phyloP scores from a whole-genome alignment of 2,797 vertebrate species.

The Monodelphis domestica region DNA sequence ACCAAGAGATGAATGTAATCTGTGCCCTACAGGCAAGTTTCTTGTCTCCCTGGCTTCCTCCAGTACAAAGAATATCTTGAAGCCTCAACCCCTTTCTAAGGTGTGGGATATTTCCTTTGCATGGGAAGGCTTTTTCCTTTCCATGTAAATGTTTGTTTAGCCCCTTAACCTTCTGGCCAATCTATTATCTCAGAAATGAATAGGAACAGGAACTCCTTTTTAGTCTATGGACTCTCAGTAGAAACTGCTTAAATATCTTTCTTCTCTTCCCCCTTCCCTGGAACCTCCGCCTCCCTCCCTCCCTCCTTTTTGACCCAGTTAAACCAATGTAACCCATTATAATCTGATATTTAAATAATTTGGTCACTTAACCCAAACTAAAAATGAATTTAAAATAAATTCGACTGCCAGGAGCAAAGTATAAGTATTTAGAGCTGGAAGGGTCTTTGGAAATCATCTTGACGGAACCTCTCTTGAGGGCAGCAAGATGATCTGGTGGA shows the following conservation, averaged over 20 bases:
- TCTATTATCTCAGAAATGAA: too few species aligned
- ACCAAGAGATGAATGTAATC: not conserved
- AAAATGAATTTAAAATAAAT: constrained; percentile 37
- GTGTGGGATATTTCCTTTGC: not conserved
- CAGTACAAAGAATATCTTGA: not conserved
- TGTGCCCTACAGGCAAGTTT: not conserved
- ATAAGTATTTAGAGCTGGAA: constrained; percentile 37
- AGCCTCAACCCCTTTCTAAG: not conserved
- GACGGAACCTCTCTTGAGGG: too few species aligned
- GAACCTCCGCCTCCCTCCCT: not conserved
- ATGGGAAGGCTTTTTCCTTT: not conserved
- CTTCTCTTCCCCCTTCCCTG: not conserved
- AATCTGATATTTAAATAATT: constrained; percentile 36
- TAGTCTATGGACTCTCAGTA: constrained; percentile 18
- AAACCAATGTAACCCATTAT: constrained; percentile 14
- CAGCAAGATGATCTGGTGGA: not conserved
- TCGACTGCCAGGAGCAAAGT: constrained; percentile 25
- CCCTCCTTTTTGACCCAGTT: constrained; percentile 4
- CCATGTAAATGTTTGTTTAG: not conserved
- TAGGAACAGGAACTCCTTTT: constrained; percentile 22
- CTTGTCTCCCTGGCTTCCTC: not conserved
- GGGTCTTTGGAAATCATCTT: not conserved
- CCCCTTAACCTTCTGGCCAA: not conserved
- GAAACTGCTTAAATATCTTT: constrained; percentile 20
- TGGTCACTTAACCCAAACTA: constrained; percentile 19